Evolutionary conservation across 2,888 invertebrate species (phyloP).

Genomic region (Anticlea derivata): DNA sequence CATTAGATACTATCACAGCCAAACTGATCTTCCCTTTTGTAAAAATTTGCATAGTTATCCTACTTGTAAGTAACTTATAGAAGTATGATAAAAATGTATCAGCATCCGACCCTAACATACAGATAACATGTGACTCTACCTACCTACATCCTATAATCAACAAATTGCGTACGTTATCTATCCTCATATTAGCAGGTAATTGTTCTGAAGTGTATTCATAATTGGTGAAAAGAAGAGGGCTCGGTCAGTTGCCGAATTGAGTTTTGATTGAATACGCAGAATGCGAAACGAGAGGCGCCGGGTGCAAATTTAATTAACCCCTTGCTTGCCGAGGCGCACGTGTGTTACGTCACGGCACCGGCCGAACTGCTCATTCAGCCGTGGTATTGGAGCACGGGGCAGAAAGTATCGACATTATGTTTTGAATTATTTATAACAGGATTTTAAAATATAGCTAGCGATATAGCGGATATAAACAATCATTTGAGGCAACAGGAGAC

Average conservation of each 20-base stretch:
- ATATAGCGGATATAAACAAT: no score
- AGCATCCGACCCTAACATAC: no score
- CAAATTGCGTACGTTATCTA: conserved; percentile 20
- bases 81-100: no score
- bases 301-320: conserved; percentile 84
- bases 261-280: conserved; percentile 82
- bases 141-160: no score
- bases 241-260: conserved; percentile 76
- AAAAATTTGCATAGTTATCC: no score
- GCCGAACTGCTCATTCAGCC: conserved; percentile 40
- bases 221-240: conserved; percentile 63
- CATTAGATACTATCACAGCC: no score
- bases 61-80: no score
- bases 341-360: conserved; percentile 42
- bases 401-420: conserved; percentile 12
- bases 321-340: conserved; percentile 69
- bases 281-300: conserved; percentile 77
- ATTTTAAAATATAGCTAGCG: not conserved
- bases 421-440: conserved; percentile 9
- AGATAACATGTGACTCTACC: no score
- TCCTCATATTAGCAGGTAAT: conserved; percentile 35
- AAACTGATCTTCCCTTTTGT: no score
- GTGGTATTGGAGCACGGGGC: conserved; percentile 23
- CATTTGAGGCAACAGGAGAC: no score
- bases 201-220: conserved; percentile 46